Percentiles rank a stretch among this genome's conserved stretches.
Evolutionary conservation across 2,797 vertebrate species (phyloP).

Genomic region (Notoglanidium macrostoma): DNA sequence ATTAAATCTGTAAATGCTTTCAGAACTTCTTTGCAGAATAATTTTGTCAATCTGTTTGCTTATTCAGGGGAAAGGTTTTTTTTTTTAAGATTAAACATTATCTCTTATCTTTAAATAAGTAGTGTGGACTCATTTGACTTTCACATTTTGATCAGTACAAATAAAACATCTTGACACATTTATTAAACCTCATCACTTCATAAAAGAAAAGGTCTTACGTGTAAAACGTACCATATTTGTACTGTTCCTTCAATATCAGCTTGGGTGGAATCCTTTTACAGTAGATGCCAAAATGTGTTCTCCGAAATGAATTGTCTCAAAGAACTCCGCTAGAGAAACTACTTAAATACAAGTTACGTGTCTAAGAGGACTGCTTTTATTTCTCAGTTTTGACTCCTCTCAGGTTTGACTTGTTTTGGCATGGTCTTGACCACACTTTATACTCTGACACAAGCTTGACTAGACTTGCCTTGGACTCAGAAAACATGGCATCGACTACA

Average conservation of each 20-base stretch:
- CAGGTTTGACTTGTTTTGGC: slow-evolving; percentile 6
- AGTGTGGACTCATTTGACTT: not conserved
- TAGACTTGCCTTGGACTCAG: not conserved
- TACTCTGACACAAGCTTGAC: not conserved
- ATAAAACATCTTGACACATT: not conserved
- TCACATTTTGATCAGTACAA: not conserved
- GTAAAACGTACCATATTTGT: not conserved
- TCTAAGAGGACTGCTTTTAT: not conserved
- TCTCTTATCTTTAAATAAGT: not conserved
- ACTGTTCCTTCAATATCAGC: not conserved
- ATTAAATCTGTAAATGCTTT: not conserved
- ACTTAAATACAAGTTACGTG: not conserved
- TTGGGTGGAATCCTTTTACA: not conserved
- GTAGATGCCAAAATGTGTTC: not conserved
- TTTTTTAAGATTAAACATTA: not conserved
- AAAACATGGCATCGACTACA: not conserved
- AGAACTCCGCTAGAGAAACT: not conserved
- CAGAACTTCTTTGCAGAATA: not conserved
- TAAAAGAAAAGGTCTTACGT: not conserved
- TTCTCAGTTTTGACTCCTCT: not conserved
- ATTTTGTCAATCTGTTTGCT: not conserved
- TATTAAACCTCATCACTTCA: not conserved
- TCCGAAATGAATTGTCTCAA: not conserved
- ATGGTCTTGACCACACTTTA: not conserved
- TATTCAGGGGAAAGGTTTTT: not conserved